phyloP scores from a whole-genome alignment of 2,113 vertebrate genomes.

The Osmerus mordax region DNA sequence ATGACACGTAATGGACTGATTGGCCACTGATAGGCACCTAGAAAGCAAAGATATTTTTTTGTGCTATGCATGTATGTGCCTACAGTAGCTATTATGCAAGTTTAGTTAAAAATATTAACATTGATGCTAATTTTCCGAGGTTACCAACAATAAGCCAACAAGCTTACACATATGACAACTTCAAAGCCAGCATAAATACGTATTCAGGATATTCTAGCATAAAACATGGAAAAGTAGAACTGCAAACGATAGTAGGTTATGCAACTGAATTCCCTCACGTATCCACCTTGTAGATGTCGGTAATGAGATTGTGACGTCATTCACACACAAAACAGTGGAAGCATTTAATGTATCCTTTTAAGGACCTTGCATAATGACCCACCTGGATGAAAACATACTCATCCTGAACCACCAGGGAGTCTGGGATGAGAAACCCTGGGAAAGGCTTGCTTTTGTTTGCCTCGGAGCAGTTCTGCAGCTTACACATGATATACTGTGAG shows the following conservation, averaged over 20 bases:
- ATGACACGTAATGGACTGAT: slow-evolving; percentile 89
- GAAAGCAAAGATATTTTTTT: slow-evolving; percentile 23
- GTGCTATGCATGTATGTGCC: slow-evolving; percentile 17
- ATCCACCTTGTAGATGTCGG: too few relatives aligned
- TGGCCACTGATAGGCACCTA: slow-evolving; percentile 86
- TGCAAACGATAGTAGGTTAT: too few relatives aligned
- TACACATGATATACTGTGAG: slow-evolving; percentile 89
- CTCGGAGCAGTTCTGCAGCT: slow-evolving; percentile 91
- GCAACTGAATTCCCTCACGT: too few relatives aligned
- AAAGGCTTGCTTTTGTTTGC: slow-evolving; percentile 83
- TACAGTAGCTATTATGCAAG: neutral
- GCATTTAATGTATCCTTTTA: slow-evolving; percentile 37
- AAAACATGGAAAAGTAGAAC: too few relatives aligned
- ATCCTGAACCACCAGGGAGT: slow-evolving; percentile 92
- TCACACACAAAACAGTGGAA: too few relatives aligned
- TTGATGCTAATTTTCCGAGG: too few relatives aligned
- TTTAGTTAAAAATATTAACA: too few relatives aligned
- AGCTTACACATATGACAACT: too few relatives aligned
- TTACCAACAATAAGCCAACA: too few relatives aligned
- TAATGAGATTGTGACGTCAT: too few relatives aligned
- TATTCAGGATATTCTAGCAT: too few relatives aligned
- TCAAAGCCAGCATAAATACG: too few relatives aligned
- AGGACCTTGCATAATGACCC: slow-evolving; percentile 61
- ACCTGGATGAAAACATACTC: slow-evolving; percentile 96
- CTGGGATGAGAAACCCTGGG: slow-evolving; percentile 87